Evolutionary conservation across 2,888 invertebrate species (phyloP).

Genomic region (Cenopis cana): DNA sequence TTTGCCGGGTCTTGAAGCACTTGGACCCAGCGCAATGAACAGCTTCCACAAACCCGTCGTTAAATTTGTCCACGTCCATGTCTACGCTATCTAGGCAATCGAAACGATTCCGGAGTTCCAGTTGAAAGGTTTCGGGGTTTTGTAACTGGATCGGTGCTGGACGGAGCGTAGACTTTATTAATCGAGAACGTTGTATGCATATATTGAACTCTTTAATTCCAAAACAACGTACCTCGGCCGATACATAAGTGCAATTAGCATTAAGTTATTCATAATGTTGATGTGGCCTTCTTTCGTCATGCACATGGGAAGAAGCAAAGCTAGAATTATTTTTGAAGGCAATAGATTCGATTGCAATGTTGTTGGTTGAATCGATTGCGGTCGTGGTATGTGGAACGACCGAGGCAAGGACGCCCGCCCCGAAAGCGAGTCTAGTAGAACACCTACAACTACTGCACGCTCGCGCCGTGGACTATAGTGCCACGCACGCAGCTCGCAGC

Average conservation of each 20-base stretch:
- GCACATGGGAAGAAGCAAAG: neutral
- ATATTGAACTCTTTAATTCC: no score
- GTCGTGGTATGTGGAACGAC: conserved; percentile 55
- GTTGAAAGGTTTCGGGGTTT: no score
- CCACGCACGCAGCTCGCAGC: neutral
- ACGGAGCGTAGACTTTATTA: no score
- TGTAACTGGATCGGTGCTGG: no score
- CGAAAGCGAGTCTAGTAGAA: conserved; percentile 25
- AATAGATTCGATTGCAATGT: conserved; percentile 23
- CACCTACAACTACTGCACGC: neutral
- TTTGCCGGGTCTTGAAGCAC: no score
- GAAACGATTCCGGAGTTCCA: no score
- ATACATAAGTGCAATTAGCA: neutral
- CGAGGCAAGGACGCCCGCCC: conserved; percentile 56
- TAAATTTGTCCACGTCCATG: no score
- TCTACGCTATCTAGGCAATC: no score
- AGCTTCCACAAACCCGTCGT: no score
- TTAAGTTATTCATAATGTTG: neutral
- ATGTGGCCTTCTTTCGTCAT: neutral
- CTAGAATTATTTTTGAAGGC: conserved; percentile 10
- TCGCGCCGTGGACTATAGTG: neutral
- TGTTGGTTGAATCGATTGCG: conserved; percentile 34
- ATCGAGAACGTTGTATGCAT: no score
- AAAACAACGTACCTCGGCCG: neutral
- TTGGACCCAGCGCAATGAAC: no score